Base-by-base conservation (phyloP, 2,113 vertebrate species). In the Eptesicus fuscus region DNA sequence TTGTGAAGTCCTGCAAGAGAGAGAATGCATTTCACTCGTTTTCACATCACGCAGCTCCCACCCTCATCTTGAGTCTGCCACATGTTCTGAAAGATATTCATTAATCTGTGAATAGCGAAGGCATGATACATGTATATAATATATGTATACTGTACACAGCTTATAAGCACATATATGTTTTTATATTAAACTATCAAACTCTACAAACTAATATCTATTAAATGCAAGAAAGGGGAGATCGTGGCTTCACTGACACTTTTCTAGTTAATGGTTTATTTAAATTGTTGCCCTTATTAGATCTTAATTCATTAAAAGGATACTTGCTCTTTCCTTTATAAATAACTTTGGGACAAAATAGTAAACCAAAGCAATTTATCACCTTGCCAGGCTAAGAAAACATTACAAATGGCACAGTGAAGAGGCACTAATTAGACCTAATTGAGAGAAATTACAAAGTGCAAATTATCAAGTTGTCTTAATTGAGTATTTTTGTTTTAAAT, bases 371-470 rank as follows among this genome's bases (percentile, higher is more conserved):
- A 96, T 96, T 79, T 73, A 96, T 96, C 94, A 95, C 61, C 40
- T 90, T 94, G 69, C 85, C 91, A 80, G 30, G 69, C 78, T 92
- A 77, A 88, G 83, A 47, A 89, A 96, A 93, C 69, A 44, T 78
- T 96, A 35, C 73, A 83, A 82, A 91, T 63, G 83, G 89, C 63
- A 79, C 2, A 0, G 73, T 30, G n/a, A 86, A 96, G 69, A 59
- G 83, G 88, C 1, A 6, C 91, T 96, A 97, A 97, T 95, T 97
- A 95, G 74, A 79, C 23, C 69, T 95, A 93, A 94, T 78, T 86
- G 73, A 95, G 83, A 82, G 53, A 95, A 96, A 96, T 83, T 83
- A 96, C n/a, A 37, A 90, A 95, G 12, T 20, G 35, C 82, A 95
- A 74, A 95, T 95, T 88, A 85, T 73, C 61, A 79, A 94, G 40